Evolutionary conservation across 2,888 invertebrate genomes (phyloP), one percentile per base, ranked within the genome.

Genomic region (Mythimna loreyi): DNA sequence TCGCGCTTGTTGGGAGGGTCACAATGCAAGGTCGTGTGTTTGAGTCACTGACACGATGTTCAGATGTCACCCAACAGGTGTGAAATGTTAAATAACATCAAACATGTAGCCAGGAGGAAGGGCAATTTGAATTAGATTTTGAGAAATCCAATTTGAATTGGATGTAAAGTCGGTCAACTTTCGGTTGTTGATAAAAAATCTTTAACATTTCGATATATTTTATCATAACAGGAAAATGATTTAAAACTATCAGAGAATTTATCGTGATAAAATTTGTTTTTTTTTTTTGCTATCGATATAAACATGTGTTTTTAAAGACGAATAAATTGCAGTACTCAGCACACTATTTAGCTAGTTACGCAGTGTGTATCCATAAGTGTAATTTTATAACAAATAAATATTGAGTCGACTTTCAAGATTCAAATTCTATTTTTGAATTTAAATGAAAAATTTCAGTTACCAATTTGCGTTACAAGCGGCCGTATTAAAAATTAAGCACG

Each of bases 21-120:
- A 28, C 4, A 43, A 60, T 67, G 56, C 5, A n/a, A 49, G 1
- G 19, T 28, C 6, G 19, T 33, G 19, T 58, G 21, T 30, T 70
- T 40, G 1, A 47, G 28, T 36, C 36, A 21, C 11, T 52, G 5
- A n/a, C 9, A 23, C n/a, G 23, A 36, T 23, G 50, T 1, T 11
- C 13, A 61, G 36, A 36, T n/a, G 45, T 61, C 25, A 23, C 57
- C n/a, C 1, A 56, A 7, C 58, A 65, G 8, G 67, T 72, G 72
- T 75, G 72, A 67, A 73, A 74, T 78, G 59, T 53, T 52, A 52
- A 73, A 60, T 71, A 72, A 68, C 60, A 61, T 52, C 43, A 61
- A n/a, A 63, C 52, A 47, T 30, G 67, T 77, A 80, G 74, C 77
- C 85, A 83, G 75, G 85, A 77, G 71, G 79, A 59, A 47, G 57